Base-by-base conservation (phyloP, 2,797 vertebrate species). In the Myotis pilosus region DNA sequence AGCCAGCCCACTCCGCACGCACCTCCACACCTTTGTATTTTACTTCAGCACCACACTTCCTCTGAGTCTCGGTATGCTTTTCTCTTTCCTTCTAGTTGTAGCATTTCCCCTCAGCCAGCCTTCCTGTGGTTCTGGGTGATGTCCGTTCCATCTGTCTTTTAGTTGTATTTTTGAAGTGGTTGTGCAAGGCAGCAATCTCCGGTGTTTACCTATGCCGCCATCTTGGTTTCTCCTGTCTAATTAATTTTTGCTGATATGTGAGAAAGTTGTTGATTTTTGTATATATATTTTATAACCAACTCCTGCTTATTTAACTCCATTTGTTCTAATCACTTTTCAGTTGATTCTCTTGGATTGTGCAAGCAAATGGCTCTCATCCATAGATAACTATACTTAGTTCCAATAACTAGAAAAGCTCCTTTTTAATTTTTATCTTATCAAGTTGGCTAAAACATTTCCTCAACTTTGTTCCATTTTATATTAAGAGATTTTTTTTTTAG, bases 181-280 rank as follows among this genome's bases (percentile, higher is more conserved):
- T 38, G 38, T 38, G 38, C 38, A 38, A 38, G 38, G 38, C 38
- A 4, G 38, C 38, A 38, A 38, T 38, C 38, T 38, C 38, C 38
- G 38, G 38, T 38, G 38, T 38, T 38, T 38, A 38, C 38, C 38
- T 38, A 4, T 38, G 38, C 38, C 38, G 38, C 38, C 38, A 38
- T 38, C 38, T 38, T 38, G 38, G 4, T 38, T 38, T 38, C 38
- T 38, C 38, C 38, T 92, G 92, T 96, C 62, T 83, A 90, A 82
- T 82, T 84, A 85, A 33, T 83, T 55, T 85, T 87, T 95, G n/a
- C 51, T 94, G 16, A 20, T 47, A 95, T 94, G 85, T 89, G 82
- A 80, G 33, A 93, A 80, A 88, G 47, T 49, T 75, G 25, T 69
- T 89, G 33, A 89, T 79, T 93, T 51, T 66, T 75, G 17, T 6